Percentiles rank a stretch among this genome's conserved stretches.
These are phyloP conservation scores for Aphelenchoides fujianensis DNA, from an alignment of 1,140 invertebrate species.

Conservation along the genomic window DNA sequence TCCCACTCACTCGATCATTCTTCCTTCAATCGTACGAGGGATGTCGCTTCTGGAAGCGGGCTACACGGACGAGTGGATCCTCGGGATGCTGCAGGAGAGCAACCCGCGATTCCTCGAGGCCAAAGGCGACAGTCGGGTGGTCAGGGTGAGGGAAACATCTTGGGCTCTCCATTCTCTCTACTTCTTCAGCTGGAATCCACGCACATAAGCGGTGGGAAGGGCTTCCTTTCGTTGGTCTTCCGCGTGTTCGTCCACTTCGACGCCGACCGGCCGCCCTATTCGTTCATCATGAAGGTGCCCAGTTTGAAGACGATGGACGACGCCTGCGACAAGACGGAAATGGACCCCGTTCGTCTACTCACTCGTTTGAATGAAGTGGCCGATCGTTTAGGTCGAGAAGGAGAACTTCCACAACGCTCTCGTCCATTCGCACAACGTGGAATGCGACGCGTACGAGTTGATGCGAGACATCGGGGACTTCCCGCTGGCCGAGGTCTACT, in stretches of 20 bases:
- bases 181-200: neutral
- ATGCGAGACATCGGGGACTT: neutral
- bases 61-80: neutral
- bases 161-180: neutral
- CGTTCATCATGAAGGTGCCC: neutral
- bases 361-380: neutral
- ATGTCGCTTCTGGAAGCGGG: neutral
- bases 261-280: neutral
- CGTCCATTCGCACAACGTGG: slow-evolving; percentile 6
- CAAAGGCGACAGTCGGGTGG: neutral
- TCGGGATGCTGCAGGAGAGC: neutral
- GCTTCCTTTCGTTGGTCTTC: neutral
- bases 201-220: neutral
- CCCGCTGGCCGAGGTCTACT: neutral
- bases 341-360: neutral
- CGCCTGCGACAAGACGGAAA: slow-evolving; percentile 1
- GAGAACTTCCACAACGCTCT: slow-evolving; percentile 10
- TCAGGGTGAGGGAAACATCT: neutral
- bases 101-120: neutral
- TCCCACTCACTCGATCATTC: too few relatives aligned
- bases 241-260: slow-evolving; percentile 1
- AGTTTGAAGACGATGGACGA: neutral
- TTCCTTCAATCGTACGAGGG: too few relatives aligned
- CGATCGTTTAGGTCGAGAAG: neutral
- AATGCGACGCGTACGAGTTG: slow-evolving; percentile 18